Evolutionary conservation across 2,113 vertebrate species (phyloP).

Genomic region (Atractosteus spatula): DNA sequence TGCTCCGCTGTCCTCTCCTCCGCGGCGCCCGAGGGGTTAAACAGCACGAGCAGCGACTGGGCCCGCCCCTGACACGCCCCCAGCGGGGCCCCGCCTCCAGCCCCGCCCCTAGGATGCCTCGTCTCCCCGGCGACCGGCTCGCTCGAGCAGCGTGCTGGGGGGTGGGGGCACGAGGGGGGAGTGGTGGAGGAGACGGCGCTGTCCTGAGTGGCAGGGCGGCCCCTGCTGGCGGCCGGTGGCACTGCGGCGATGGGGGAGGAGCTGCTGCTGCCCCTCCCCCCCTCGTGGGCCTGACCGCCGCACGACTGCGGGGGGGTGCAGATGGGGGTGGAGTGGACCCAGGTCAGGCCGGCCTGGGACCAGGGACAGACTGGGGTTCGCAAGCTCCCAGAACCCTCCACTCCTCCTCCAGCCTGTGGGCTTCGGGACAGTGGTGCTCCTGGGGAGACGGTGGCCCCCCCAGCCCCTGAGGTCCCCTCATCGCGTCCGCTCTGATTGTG

Average conservation of each 20-base stretch:
- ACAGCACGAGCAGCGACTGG: conserved; percentile 31
- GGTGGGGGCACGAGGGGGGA: conserved; percentile 41
- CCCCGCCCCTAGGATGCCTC: conserved; percentile 23
- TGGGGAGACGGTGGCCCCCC: conserved; percentile 6
- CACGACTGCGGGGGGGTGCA: conserved; percentile 58
- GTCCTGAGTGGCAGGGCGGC: conserved; percentile 61
- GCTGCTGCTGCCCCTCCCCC: conserved; percentile 13
- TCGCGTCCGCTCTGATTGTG: conserved; percentile 28
- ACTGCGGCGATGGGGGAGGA: conserved; percentile 5
- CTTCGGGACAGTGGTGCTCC: not conserved
- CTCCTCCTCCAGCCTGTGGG: conserved; percentile 16
- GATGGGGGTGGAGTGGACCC: conserved; percentile 76
- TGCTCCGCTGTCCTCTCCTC: conserved; percentile 17
- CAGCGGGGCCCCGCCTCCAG: conserved; percentile 14
- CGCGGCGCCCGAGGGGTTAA: conserved; percentile 36
- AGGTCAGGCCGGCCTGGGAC: conserved; percentile 73
- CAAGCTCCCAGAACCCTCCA: not conserved
- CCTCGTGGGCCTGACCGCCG: conserved; percentile 28
- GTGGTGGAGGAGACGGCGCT: conserved; percentile 62
- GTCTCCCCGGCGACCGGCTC: conserved; percentile 36
- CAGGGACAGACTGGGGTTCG: conserved; percentile 37
- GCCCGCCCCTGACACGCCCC: conserved; percentile 27
- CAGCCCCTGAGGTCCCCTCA: conserved; percentile 23
- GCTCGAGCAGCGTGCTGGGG: conserved; percentile 49
- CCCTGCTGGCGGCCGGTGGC: conserved; percentile 33